phyloP scores from a whole-genome alignment of 2,888 invertebrate species.

The Graphium colonna region DNA sequence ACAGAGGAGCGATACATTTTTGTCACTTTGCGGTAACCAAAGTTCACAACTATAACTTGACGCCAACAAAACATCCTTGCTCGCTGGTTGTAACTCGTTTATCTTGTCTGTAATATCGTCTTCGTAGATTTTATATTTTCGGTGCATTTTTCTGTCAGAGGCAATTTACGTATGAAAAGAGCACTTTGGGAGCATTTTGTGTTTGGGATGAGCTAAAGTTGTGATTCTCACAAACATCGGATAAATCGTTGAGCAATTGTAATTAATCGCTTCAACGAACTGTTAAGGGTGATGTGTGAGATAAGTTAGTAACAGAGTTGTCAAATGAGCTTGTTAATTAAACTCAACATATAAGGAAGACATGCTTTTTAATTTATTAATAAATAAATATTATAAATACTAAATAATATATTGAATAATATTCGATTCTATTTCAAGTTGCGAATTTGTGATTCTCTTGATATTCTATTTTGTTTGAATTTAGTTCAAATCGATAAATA shows the following conservation, averaged over 20 bases:
- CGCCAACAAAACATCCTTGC: constrained; percentile 9
- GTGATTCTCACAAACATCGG: not conserved
- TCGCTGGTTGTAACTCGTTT: constrained; percentile 12
- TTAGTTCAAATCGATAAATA: too few relatives aligned
- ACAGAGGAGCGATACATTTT: too few relatives aligned
- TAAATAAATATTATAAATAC: too few relatives aligned
- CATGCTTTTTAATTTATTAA: too few relatives aligned
- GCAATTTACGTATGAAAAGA: constrained; percentile 22
- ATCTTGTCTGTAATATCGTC: constrained; percentile 20
- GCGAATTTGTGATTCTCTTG: too few relatives aligned
- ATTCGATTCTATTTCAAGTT: too few relatives aligned
- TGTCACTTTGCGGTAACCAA: not conserved
- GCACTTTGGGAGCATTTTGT: constrained; percentile 20
- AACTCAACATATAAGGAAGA: too few relatives aligned
- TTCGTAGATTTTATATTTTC: constrained; percentile 20
- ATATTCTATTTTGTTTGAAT: too few relatives aligned
- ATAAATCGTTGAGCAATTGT: not conserved
- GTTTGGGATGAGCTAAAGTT: constrained; percentile 4
- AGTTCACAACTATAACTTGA: not conserved
- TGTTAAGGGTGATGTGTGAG: too few relatives aligned
- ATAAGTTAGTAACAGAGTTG: too few relatives aligned
- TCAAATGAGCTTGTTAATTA: too few relatives aligned
- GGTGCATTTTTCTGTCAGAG: constrained; percentile 12
- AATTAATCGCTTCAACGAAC: not conserved
- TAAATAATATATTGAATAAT: too few relatives aligned